Base-by-base conservation (phyloP, 2,113 vertebrate species). In the Erinaceus europaeus region DNA sequence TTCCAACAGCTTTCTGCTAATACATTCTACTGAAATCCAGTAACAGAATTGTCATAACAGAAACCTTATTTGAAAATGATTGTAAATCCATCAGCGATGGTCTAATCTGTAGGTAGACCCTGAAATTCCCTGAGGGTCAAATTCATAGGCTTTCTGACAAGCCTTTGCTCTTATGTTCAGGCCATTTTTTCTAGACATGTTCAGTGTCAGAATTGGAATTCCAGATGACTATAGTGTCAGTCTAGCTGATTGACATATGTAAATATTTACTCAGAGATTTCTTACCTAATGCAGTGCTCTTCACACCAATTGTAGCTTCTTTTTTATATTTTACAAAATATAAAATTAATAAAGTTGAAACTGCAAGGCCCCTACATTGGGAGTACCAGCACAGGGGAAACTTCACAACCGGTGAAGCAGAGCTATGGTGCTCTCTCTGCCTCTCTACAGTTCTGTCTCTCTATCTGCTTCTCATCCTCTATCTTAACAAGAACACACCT, bases 311-410 rank as follows among this genome's bases (percentile, higher is more conserved):
- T 79, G 4, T 40, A 87, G 55, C 65, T 57, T 27, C 40, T 57
- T 36, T 3, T 38, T 36, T 23, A 32, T 76, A 64, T 38, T 55
- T 84, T 53, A 68, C 52, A 29, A 84, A 36, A 71, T 34, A 27
- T 50, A 74, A 92, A 88, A 68, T 85, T 69, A 82, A 69, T 61
- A 64, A 69, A n/a, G n/a, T n/a, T n/a, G n/a, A n/a, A n/a, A n/a
- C n/a, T n/a, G n/a, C n/a, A n/a, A n/a, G n/a, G n/a, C n/a, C n/a
- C n/a, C n/a, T n/a, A n/a, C n/a, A n/a, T n/a, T n/a, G n/a, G n/a
- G n/a, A n/a, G n/a, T n/a, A n/a, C n/a, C n/a, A n/a, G n/a, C n/a
- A n/a, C n/a, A n/a, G n/a, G n/a, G n/a, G n/a, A n/a, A n/a, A n/a
- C n/a, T n/a, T n/a, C n/a, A n/a, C n/a, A n/a, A n/a, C n/a, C n/a